Evolutionary conservation across 1,140 invertebrate genomes (phyloP).

Genomic region (Microplitis mediator): DNA sequence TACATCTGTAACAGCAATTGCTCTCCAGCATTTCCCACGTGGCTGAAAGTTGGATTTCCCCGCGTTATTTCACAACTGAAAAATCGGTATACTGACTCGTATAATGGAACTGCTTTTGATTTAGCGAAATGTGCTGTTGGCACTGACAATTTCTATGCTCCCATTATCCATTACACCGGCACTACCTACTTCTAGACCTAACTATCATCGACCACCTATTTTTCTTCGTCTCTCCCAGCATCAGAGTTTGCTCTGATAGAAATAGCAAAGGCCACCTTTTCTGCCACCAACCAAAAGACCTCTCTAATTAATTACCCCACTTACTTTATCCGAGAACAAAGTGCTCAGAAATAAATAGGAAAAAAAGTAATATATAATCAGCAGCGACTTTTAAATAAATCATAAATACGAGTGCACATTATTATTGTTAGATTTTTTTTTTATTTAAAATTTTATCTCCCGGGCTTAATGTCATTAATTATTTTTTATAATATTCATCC

Average conservation of each 20-base stretch:
- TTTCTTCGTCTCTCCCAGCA: background rate
- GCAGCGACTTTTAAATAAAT: background rate
- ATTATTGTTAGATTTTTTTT: too few relatives aligned
- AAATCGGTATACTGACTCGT: background rate
- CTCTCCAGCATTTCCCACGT: conserved; percentile 24
- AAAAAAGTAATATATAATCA: conserved; percentile 2
- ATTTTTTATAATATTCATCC: too few relatives aligned
- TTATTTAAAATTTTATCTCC: too few relatives aligned
- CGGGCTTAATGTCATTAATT: too few relatives aligned
- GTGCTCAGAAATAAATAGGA: conserved; percentile 36
- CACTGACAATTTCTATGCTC: conserved; percentile 50
- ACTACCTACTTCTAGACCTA: conserved; percentile 23
- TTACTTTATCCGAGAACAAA: conserved; percentile 30
- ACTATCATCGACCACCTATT: background rate
- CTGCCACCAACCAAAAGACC: conserved; percentile 26
- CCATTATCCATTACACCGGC: conserved; percentile 42
- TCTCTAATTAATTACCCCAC: conserved; percentile 50
- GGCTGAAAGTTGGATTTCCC: background rate
- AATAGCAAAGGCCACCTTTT: background rate
- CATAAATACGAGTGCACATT: too few relatives aligned
- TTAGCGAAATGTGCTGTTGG: conserved; percentile 55
- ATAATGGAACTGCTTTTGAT: conserved; percentile 52
- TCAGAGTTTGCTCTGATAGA: too few relatives aligned
- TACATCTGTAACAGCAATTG: background rate
- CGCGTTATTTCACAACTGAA: conserved; percentile 4